A percentile compares a stretch with the other conserved stretches of the same genome.
These are phyloP conservation scores for Agonopterix arenella DNA, from an alignment of 2,888 invertebrate species.

Conservation along the genomic window DNA sequence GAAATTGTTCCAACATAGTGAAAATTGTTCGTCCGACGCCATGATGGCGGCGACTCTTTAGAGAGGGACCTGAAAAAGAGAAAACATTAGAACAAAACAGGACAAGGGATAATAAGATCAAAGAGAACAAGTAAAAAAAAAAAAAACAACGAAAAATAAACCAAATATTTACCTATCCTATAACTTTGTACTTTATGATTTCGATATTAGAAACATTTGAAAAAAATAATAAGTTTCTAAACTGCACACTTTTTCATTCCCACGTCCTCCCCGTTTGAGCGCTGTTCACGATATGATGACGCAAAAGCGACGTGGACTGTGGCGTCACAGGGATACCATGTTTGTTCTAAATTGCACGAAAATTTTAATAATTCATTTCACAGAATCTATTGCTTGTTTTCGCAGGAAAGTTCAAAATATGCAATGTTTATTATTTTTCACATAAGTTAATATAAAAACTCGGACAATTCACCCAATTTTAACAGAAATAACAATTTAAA, in stretches of 20 bases:
- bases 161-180: conserved; percentile 55
- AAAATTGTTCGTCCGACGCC: conserved; percentile 85
- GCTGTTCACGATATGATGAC: conserved; percentile 65
- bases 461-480: no score
- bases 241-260: conserved; percentile 39
- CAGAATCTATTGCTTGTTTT: no score
- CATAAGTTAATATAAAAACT: no score
- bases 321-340: conserved; percentile 50
- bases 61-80: conserved; percentile 45
- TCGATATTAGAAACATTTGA: conserved; percentile 69
- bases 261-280: conserved; percentile 67
- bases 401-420: no score
- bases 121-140: background rate
- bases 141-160: background rate
- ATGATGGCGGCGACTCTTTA: conserved; percentile 73
- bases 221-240: conserved; percentile 56
- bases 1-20: conserved; percentile 86
- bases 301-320: conserved; percentile 55
- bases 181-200: conserved; percentile 68
- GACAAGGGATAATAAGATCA: background rate
- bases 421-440: no score
- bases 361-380: background rate
- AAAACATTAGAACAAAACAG: no score
- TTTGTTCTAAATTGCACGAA: conserved; percentile 36
- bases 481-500: no score